Conservation (phyloP, 2,113 vertebrate species). For the Ranitomeya imitator region DNA sequence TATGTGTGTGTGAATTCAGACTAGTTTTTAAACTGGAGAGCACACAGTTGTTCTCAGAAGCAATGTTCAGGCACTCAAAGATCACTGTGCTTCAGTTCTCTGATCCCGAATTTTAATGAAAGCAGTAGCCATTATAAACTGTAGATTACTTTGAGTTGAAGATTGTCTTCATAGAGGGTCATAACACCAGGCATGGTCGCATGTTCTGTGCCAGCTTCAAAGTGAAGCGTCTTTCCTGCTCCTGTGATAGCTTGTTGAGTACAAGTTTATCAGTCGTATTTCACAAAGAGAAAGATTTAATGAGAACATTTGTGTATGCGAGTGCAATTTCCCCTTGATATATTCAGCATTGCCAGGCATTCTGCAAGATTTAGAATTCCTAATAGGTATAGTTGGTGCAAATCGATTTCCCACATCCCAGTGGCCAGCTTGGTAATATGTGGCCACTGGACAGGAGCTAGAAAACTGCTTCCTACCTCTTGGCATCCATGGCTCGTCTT, state of each 20-base stretch:
- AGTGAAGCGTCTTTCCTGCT: constrained; percentile 47
- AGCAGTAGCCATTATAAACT: constrained; percentile 46
- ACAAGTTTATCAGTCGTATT: constrained; percentile 14
- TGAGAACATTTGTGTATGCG: constrained; percentile 1
- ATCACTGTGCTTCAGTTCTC: constrained; percentile 17
- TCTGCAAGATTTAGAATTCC: background rate
- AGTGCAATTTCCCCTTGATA: background rate
- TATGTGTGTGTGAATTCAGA: constrained; percentile 18
- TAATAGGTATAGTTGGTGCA: background rate
- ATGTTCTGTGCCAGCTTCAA: constrained; percentile 42
- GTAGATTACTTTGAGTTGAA: constrained; percentile 48
- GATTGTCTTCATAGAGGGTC: constrained; percentile 42
- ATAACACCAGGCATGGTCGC: constrained; percentile 17
- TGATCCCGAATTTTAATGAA: constrained; percentile 45
- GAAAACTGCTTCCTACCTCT: too few species aligned
- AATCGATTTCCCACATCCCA: too few species aligned
- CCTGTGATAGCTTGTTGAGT: background rate
- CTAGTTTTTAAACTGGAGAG: constrained; percentile 18
- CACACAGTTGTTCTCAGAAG: constrained; percentile 21
- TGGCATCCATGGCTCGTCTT: too few species aligned
- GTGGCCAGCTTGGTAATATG: too few species aligned
- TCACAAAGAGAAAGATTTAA: constrained; percentile 13
- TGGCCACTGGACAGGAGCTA: too few species aligned
- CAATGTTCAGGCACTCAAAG: constrained; percentile 25
- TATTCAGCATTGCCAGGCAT: background rate